Conservation (phyloP, 1,140 invertebrate genomes). For the Drosophila subobscura region DNA sequence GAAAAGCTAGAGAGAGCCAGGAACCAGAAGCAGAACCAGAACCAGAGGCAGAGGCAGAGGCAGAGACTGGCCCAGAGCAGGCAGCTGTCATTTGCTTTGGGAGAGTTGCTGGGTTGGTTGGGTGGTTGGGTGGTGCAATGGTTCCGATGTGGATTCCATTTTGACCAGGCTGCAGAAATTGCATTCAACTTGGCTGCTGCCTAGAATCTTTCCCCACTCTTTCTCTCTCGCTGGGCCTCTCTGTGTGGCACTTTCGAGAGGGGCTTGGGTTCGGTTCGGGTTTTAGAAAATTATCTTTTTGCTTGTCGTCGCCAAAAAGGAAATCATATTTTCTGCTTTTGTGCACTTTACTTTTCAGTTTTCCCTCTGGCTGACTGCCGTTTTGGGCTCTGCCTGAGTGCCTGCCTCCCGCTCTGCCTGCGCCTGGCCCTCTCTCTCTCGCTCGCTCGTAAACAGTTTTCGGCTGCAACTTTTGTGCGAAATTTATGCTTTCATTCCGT, state of each 20-base stretch:
- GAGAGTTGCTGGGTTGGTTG: constrained; percentile 1
- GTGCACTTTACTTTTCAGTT: constrained; percentile 83
- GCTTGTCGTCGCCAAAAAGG: constrained; percentile 83
- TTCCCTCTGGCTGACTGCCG: constrained; percentile 45
- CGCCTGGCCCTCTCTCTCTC: constrained; percentile 8
- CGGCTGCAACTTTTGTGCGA: constrained; percentile 81
- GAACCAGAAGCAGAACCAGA: not conserved
- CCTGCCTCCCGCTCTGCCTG: constrained; percentile 19
- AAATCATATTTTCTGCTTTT: constrained; percentile 84
- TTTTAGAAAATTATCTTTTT: constrained; percentile 83
- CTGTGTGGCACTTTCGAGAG: constrained; percentile 25
- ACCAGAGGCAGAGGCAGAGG: not conserved
- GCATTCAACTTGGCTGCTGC: constrained; percentile 67
- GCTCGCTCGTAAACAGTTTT: constrained; percentile 77
- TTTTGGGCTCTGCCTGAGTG: constrained; percentile 5
- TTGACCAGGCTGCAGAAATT: constrained; percentile 78
- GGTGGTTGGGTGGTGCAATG: constrained; percentile 8
- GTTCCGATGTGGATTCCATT: constrained; percentile 46
- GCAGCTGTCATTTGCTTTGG: constrained; percentile 62
- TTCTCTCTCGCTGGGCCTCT: not conserved
- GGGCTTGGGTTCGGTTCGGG: constrained; percentile 51
- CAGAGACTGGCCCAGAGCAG: constrained; percentile 2
- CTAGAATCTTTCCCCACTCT: constrained; percentile 44
- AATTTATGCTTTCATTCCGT: constrained; percentile 75
- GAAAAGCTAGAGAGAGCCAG: constrained; percentile 23